phyloP scores from a whole-genome alignment of 2,113 vertebrate genomes.

The Falco punctatus region DNA sequence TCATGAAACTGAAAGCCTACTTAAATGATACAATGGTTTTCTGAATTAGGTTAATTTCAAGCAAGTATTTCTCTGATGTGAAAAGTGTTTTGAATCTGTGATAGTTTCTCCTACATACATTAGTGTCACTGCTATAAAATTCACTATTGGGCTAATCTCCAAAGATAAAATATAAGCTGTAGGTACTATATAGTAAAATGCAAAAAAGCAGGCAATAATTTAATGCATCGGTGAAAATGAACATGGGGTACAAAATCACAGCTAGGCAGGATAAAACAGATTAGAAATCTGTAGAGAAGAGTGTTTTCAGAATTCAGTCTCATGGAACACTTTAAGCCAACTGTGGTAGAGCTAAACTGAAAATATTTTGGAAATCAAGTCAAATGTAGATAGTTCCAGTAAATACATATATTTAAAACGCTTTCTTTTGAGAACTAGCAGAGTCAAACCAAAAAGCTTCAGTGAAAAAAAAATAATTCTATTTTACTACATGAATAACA shows the following conservation, averaged over 20 bases:
- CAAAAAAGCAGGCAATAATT: not conserved
- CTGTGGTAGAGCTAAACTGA: not conserved
- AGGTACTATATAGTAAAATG: not conserved
- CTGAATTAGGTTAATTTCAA: not conserved
- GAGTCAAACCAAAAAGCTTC: not conserved
- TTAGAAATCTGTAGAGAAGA: not conserved
- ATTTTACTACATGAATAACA: not conserved
- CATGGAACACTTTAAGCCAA: not conserved
- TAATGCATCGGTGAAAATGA: not conserved
- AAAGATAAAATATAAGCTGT: not conserved
- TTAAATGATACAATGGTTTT: not conserved
- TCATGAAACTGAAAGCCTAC: not conserved
- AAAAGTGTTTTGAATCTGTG: not conserved
- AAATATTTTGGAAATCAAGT: not conserved
- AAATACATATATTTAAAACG: not conserved
- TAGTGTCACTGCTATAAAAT: not conserved
- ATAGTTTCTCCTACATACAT: not conserved
- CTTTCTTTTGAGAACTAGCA: not conserved
- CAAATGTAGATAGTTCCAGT: not conserved
- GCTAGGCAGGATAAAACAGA: not conserved
- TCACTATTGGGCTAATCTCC: not conserved
- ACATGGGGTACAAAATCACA: not conserved
- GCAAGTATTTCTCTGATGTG: not conserved
- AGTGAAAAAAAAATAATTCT: not conserved
- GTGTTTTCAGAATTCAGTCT: not conserved